Conservation (phyloP, 2,113 vertebrate genomes). For the Cairina moschata region DNA sequence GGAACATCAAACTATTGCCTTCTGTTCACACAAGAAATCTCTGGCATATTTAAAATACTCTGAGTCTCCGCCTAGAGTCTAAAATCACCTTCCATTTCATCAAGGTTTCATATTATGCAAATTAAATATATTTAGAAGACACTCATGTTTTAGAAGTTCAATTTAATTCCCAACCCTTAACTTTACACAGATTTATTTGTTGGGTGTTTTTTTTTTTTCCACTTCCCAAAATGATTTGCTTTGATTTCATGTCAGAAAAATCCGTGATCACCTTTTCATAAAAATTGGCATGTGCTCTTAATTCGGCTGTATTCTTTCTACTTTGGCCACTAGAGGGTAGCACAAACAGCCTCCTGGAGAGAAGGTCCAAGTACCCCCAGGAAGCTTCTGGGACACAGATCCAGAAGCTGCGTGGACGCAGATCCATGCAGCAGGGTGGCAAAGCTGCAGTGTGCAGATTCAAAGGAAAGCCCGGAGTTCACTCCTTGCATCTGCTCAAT, state of each 20-base stretch:
- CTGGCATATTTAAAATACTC: slow-evolving; percentile 13
- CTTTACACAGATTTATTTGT: background rate
- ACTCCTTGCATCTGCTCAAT: background rate
- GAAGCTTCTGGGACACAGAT: rapidly evolving
- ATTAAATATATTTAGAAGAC: background rate
- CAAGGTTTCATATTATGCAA: slow-evolving; percentile 45
- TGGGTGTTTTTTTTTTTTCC: background rate
- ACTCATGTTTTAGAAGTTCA: background rate
- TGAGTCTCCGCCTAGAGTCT: background rate
- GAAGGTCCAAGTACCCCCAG: background rate
- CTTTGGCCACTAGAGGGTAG: slow-evolving; percentile 62
- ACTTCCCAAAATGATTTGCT: background rate
- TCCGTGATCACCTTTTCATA: rapidly evolving
- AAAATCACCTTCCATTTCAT: slow-evolving; percentile 38
- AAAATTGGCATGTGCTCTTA: background rate
- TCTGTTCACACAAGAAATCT: slow-evolving; percentile 12
- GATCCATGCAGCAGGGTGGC: too few relatives aligned
- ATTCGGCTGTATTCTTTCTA: background rate
- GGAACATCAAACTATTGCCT: slow-evolving; percentile 14
- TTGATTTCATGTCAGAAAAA: background rate
- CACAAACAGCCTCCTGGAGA: slow-evolving; percentile 35
- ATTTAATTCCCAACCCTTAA: background rate
- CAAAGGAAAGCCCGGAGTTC: background rate
- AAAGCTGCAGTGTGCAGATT: background rate
- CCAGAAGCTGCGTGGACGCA: too few relatives aligned